A percentile compares a stretch with the other conserved stretches of the same genome.
Evolutionary conservation across 37 sponge, comb jelly and placozoan genomes (phyloP).

Genomic region (Ianthella basta): DNA sequence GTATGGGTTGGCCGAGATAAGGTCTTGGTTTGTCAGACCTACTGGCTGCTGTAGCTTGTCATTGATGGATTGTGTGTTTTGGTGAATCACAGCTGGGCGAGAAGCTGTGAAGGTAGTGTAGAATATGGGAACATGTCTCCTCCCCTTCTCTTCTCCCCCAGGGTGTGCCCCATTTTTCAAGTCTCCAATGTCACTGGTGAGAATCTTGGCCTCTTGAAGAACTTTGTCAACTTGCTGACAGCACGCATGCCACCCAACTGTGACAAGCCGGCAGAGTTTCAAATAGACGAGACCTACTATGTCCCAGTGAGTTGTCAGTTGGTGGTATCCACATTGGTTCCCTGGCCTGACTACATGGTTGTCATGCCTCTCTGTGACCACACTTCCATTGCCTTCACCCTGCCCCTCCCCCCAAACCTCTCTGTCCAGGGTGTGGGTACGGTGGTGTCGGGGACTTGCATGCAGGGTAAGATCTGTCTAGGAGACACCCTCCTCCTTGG

Average conservation of each 20-base stretch:
- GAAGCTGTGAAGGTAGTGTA: too few relatives aligned
- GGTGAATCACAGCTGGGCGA: too few relatives aligned
- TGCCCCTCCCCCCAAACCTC: background rate
- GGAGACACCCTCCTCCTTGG: slow-evolving; percentile 92
- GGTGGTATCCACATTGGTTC: background rate
- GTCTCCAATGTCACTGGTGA: slow-evolving; percentile 98
- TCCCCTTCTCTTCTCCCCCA: slow-evolving; percentile 9
- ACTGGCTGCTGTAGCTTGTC: slow-evolving; percentile 1
- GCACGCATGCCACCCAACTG: slow-evolving; percentile 75
- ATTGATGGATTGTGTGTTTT: too few relatives aligned
- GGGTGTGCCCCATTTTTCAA: slow-evolving; percentile 99
- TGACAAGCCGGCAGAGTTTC: slow-evolving; percentile 93
- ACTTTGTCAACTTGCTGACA: slow-evolving; percentile 91
- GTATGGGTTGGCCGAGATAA: background rate
- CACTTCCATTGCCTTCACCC: background rate
- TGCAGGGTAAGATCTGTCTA: slow-evolving; percentile 84
- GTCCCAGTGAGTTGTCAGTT: slow-evolving; percentile 76
- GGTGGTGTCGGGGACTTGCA: slow-evolving; percentile 94
- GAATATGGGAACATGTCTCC: too few relatives aligned
- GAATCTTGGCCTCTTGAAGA: slow-evolving; percentile 92
- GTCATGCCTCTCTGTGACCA: background rate
- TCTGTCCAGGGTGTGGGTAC: slow-evolving; percentile 89
- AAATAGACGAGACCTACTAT: slow-evolving; percentile 95
- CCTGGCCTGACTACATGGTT: background rate
- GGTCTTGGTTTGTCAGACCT: background rate